A percentile compares a stretch with the other conserved stretches of the same genome.
phyloP scores from a whole-genome alignment of 2,888 invertebrate species.

The Eupeodes luniger region DNA sequence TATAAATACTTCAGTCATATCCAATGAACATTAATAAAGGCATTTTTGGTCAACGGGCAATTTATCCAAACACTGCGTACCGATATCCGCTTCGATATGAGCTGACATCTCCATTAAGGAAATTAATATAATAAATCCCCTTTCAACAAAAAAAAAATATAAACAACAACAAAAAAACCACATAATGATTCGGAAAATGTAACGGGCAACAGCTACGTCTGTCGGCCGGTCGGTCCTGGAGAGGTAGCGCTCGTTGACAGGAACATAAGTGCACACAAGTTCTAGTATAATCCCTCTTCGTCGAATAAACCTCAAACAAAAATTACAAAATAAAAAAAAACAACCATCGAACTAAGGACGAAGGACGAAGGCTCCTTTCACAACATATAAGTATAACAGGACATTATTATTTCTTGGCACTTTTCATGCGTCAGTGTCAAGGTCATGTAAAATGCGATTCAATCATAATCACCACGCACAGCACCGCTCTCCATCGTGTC shows the following conservation, averaged over 20 bases:
- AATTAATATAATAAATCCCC: slow-evolving; percentile 46
- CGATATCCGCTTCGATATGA: slow-evolving; percentile 20
- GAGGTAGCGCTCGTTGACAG: background rate
- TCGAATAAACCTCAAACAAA: background rate
- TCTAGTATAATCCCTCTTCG: background rate
- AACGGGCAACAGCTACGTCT: background rate
- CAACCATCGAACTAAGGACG: background rate
- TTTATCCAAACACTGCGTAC: slow-evolving; percentile 21
- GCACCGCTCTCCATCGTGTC: background rate
- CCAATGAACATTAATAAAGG: slow-evolving; percentile 58
- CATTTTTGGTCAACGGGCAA: slow-evolving; percentile 42
- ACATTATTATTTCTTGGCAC: slow-evolving; percentile 7
- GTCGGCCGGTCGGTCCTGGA: slow-evolving; percentile 13
- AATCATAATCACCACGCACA: slow-evolving; percentile 50
- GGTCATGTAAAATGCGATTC: slow-evolving; percentile 57
- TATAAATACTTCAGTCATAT: slow-evolving; percentile 55
- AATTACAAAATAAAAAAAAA: slow-evolving; percentile 19
- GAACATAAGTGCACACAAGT: slow-evolving; percentile 7
- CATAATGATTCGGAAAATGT: slow-evolving; percentile 17
- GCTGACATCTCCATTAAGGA: slow-evolving; percentile 52
- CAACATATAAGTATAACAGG: background rate
- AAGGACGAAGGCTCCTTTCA: background rate
- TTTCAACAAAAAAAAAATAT: background rate
- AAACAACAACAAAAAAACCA: background rate
- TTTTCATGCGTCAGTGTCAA: slow-evolving; percentile 46